These are phyloP conservation scores for Amaurobius ferox DNA, from an alignment of 2,888 invertebrate genomes.

Conservation along the genomic window DNA sequence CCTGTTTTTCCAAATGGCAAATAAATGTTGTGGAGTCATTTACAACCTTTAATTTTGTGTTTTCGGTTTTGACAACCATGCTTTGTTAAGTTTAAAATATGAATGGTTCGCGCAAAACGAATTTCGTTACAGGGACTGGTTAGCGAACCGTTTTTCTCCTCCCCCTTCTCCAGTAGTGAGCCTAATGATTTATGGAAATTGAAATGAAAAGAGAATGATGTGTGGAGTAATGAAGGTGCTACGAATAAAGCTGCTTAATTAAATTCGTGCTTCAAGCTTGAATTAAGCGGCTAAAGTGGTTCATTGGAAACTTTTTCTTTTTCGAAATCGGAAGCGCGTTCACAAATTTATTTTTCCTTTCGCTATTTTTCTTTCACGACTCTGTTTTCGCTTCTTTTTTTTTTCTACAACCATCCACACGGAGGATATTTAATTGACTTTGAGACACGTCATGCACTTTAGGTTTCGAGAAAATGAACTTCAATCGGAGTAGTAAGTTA, in stretches of 20 bases:
- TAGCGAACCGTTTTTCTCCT: slow-evolving; percentile 21
- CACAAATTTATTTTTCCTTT: slow-evolving; percentile 59
- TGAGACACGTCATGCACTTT: not conserved
- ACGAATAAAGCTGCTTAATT: slow-evolving; percentile 53
- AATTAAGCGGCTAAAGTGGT: slow-evolving; percentile 57
- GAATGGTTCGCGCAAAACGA: slow-evolving; percentile 14
- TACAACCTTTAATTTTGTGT: slow-evolving; percentile 64
- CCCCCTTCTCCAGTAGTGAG: slow-evolving; percentile 21
- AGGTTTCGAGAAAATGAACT: slow-evolving; percentile 2
- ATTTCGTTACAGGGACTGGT: slow-evolving; percentile 33
- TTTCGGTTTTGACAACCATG: slow-evolving; percentile 59
- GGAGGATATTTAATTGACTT: slow-evolving; percentile 46
- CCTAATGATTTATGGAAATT: slow-evolving; percentile 67
- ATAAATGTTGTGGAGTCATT: slow-evolving; percentile 70
- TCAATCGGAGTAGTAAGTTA: not conserved
- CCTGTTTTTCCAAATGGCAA: slow-evolving; percentile 48
- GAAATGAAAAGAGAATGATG: slow-evolving; percentile 66
- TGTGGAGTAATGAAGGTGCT: slow-evolving; percentile 47
- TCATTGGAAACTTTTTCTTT: slow-evolving; percentile 38
- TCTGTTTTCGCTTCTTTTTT: slow-evolving; percentile 35
- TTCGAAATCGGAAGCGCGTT: slow-evolving; percentile 18
- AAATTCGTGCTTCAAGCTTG: slow-evolving; percentile 59
- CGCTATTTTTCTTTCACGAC: slow-evolving; percentile 37
- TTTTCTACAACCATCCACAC: not conserved
- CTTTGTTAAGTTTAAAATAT: slow-evolving; percentile 69